A percentile compares a stretch with the other conserved stretches of the same genome.
Conservation (phyloP, 1,140 invertebrate species). For the Zaprionus davidi region DNA sequence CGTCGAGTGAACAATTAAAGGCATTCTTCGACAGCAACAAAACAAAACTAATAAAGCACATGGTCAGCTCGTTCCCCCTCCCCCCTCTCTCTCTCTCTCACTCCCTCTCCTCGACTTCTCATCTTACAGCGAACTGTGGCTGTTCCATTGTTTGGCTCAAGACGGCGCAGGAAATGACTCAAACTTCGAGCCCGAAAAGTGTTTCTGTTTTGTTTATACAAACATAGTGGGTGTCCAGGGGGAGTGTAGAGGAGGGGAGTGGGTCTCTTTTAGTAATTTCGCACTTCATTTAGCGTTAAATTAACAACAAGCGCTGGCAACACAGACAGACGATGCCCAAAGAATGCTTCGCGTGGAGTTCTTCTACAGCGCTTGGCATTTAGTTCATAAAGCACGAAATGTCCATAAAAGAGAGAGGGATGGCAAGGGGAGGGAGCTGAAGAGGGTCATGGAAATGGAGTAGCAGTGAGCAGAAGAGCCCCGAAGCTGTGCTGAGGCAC, state of each 20-base stretch:
- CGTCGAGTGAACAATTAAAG: conserved; percentile 60
- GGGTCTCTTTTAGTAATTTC: conserved; percentile 69
- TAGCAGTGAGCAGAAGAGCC: conserved; percentile 8
- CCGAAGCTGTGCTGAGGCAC: conserved; percentile 36
- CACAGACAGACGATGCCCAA: conserved; percentile 18
- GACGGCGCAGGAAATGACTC: conserved; percentile 51
- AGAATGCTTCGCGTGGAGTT: conserved; percentile 28
- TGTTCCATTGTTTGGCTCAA: conserved; percentile 49
- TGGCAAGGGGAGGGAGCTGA: background rate
- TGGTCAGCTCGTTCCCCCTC: background rate
- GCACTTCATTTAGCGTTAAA: conserved; percentile 83
- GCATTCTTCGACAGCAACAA: conserved; percentile 61
- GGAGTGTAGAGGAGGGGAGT: background rate
- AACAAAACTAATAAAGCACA: conserved; percentile 60
- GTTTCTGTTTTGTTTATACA: conserved; percentile 53
- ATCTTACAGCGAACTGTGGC: conserved; percentile 32
- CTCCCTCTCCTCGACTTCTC: conserved; percentile 1
- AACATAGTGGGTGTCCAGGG: conserved; percentile 24
- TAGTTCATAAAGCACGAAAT: conserved; percentile 53
- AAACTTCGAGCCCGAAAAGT: conserved; percentile 14
- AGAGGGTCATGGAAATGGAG: background rate
- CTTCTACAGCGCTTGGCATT: conserved; percentile 54
- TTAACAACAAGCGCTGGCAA: conserved; percentile 63
- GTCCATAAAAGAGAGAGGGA: conserved; percentile 47
- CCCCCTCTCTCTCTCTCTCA: background rate